phyloP scores from a whole-genome alignment of 2,888 invertebrate species.

The Drosophila infuscata region DNA sequence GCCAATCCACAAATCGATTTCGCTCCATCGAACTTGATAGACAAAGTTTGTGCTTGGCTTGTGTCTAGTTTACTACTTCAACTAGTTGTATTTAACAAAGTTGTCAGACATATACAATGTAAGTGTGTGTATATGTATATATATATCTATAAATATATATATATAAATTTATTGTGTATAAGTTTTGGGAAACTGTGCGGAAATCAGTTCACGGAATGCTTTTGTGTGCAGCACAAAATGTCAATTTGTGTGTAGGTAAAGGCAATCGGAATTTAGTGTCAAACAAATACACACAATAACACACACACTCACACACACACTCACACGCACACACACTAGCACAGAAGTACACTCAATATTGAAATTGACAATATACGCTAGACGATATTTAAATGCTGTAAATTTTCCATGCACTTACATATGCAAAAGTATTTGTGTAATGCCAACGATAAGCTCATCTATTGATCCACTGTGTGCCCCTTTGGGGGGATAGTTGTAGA shows the following conservation, averaged over 20 bases:
- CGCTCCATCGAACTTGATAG: conserved; percentile 10
- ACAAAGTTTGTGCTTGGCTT: conserved; percentile 9
- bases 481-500: background rate
- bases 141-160: background rate
- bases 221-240: conserved; percentile 57
- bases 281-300: conserved; percentile 44
- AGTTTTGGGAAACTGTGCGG: conserved; percentile 22
- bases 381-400: conserved; percentile 71
- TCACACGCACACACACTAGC: conserved; percentile 3
- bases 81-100: conserved; percentile 12
- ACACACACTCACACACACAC: conserved; percentile 11
- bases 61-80: conserved; percentile 16
- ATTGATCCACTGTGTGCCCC: conserved; percentile 67
- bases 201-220: conserved; percentile 48
- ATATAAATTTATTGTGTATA: background rate
- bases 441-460: conserved; percentile 74
- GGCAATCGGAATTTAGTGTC: conserved; percentile 78
- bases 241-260: conserved; percentile 78
- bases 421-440: conserved; percentile 77
- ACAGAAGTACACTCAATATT: conserved; percentile 14
- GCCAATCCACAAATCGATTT: conserved; percentile 44
- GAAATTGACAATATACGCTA: conserved; percentile 20
- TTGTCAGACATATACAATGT: background rate
- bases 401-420: conserved; percentile 63
- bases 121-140: too few relatives aligned